Percentiles rank a stretch among this genome's conserved stretches.
Evolutionary conservation across 2,888 invertebrate species (phyloP).

Genomic region (Galerucella pusilla): DNA sequence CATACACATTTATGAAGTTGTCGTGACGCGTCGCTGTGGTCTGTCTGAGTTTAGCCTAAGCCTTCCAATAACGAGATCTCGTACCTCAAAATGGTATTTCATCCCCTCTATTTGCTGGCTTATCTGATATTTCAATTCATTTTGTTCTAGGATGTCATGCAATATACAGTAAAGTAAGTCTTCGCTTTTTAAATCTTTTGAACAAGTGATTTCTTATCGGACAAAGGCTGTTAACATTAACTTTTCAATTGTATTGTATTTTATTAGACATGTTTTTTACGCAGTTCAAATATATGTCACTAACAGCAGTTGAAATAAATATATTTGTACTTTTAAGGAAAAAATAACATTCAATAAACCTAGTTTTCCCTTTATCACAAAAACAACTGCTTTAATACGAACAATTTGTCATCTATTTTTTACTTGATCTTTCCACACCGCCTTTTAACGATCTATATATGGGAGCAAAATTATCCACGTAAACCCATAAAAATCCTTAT

Average conservation of each 20-base stretch:
- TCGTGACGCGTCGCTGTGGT: no score
- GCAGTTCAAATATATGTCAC: background rate
- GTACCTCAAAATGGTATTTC: no score
- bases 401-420: constrained; percentile 41
- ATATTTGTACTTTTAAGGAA: background rate
- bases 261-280: background rate
- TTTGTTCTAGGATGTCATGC: no score
- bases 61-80: no score
- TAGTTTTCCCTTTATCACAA: constrained; percentile 24
- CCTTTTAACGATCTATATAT: constrained; percentile 45
- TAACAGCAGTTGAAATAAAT: background rate
- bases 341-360: constrained; percentile 6
- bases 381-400: constrained; percentile 31
- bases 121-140: no score
- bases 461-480: constrained; percentile 49
- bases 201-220: no score
- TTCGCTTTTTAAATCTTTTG: no score
- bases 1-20: no score
- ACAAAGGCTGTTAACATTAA: no score
- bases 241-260: background rate
- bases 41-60: no score
- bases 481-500: constrained; percentile 51
- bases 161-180: no score
- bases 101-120: no score
- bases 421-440: constrained; percentile 29